Evolutionary conservation across 2,797 vertebrate genomes (phyloP), one percentile per base, ranked within the genome.

Genomic region (Silurus lanzhouensis): DNA sequence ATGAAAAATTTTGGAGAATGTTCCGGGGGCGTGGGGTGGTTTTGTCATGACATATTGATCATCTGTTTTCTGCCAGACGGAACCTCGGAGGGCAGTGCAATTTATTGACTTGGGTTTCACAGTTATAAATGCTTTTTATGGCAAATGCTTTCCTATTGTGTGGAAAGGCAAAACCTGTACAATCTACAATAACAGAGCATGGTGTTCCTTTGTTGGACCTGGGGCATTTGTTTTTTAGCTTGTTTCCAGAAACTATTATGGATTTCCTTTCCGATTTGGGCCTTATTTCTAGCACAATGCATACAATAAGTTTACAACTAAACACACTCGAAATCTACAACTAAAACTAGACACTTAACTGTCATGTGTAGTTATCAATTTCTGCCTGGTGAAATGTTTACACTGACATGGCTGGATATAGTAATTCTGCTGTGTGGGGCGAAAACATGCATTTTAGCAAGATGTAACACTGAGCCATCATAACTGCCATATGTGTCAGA

Each of bases 91-190:
- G 92, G 89, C 91, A 92, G 85, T 83, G 85, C 89, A 93, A 94
- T 94, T 94, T 94, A 95, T 94, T 92, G 92, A 95, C 91, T 93
- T 91, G 86, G 91, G 93, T 94, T 93, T 91, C 91, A 90, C 92
- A 90, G 92, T 85, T 93, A 92, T 94, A 94, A 94, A 95, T 90
- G 90, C 87, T 93, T 95, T 95, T 94, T 91, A 92, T 93, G 93
- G 91, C 91, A 93, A 92, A 91, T 58, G 67, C 60, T 84, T 38
- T 79, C 15, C n/a, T 27, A 27, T 66, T 76, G 58, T 79, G 52
- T 52, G 82, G 46, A 81, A 81, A 31, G 22, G 14, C 31, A 52
- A 84, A 58, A 58, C 15, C 27, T 78, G 75, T 78, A 20, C 31
- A 60, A 22, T 80, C 61, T 52, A 66, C 64, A 46, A 61, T 17